These are phyloP conservation scores for Smittia aterrima DNA, from an alignment of 2,888 invertebrate genomes.

Conservation along the genomic window DNA sequence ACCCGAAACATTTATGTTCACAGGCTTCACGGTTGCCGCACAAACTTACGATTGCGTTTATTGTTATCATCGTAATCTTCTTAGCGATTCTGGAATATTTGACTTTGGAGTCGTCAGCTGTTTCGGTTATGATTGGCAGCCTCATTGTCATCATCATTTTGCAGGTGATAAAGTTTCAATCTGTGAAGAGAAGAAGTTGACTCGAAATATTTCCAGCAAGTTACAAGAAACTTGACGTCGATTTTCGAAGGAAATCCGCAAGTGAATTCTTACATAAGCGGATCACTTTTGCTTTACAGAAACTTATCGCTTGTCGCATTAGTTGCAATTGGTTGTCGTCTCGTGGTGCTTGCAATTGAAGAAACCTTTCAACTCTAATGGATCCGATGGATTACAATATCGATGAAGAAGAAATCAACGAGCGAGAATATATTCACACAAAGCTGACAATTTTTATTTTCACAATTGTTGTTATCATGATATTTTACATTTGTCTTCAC, in stretches of 20 bases:
- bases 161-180: neutral
- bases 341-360: neutral
- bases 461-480: neutral
- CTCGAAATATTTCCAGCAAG: neutral
- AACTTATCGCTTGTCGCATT: no score
- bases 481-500: neutral
- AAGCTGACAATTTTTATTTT: neutral
- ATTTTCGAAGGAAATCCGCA: neutral
- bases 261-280: neutral
- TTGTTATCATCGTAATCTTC: neutral
- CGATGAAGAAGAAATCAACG: neutral
- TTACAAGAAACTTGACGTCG: neutral
- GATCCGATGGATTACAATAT: neutral
- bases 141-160: neutral
- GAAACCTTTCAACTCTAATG: neutral
- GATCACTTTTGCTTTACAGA: neutral
- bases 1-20: neutral
- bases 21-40: neutral
- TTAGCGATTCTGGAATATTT: neutral
- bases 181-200: neutral
- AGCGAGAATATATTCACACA: neutral
- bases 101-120: neutral
- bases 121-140: neutral
- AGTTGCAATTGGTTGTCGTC: neutral
- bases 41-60: neutral